phyloP scores from a whole-genome alignment of 2,888 invertebrate species.

The Apodemia duryi region DNA sequence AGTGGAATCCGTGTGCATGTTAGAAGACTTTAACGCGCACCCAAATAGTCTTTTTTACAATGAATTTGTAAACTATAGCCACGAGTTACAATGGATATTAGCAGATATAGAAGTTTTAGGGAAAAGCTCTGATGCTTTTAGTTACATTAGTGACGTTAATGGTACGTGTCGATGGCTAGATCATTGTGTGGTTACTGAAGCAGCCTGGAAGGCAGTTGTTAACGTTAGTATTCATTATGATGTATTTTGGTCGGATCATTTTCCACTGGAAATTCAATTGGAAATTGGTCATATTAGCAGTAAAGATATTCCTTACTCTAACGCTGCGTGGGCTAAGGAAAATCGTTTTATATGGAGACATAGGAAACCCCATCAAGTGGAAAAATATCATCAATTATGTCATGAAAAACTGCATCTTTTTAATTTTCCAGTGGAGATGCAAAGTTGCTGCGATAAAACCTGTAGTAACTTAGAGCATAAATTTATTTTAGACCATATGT shows the following conservation, averaged over 20 bases:
- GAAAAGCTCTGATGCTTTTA: not conserved
- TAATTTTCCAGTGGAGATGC: constrained; percentile 4
- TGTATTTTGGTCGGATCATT: no score
- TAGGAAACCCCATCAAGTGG: no score
- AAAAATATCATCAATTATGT: constrained; percentile 12
- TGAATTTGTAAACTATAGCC: constrained; percentile 12
- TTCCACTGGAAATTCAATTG: no score
- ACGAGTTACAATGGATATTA: not conserved
- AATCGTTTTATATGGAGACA: no score
- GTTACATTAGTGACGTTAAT: not conserved
- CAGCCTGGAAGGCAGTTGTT: no score
- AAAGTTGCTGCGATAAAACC: not conserved
- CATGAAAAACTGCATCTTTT: constrained; percentile 17
- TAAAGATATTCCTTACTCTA: no score
- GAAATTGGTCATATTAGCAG: not conserved
- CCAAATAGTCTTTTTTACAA: constrained; percentile 16
- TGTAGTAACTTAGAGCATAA: not conserved
- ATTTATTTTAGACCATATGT: not conserved
- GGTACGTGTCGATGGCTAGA: no score
- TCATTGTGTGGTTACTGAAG: no score
- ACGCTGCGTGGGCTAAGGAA: no score
- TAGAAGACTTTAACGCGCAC: constrained; percentile 18
- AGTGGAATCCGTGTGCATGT: not conserved
- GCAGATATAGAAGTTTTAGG: not conserved
- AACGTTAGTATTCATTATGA: no score